Conservation (phyloP, 2,797 vertebrate genomes). For the Falco concolor region DNA sequence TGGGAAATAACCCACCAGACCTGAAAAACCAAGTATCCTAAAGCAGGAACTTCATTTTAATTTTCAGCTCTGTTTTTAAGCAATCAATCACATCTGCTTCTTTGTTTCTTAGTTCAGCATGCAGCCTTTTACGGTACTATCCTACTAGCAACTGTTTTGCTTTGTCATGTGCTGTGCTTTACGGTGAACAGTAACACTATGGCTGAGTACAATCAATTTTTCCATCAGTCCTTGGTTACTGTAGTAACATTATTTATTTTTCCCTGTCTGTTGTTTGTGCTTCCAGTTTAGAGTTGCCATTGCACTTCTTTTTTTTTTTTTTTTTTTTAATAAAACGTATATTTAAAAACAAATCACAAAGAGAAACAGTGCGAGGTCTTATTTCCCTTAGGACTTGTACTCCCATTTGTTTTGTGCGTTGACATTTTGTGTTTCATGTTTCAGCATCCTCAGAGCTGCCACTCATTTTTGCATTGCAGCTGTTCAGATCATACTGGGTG, state of each 20-base stretch:
- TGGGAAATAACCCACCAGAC: conserved; percentile 45
- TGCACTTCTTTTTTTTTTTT: conserved; percentile 68
- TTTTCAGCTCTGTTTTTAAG: conserved; percentile 73
- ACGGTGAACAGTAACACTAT: conserved; percentile 73
- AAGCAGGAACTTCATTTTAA: conserved; percentile 71
- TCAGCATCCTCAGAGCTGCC: conserved; percentile 26
- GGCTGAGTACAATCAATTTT: conserved; percentile 78
- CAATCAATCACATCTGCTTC: conserved; percentile 71
- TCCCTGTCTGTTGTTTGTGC: conserved; percentile 72
- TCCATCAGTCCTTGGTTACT: conserved; percentile 70
- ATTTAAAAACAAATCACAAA: conserved; percentile 65
- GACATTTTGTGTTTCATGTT: conserved; percentile 48
- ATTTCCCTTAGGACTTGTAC: conserved; percentile 62
- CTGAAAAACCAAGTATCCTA: conserved; percentile 62
- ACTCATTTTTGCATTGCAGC: conserved; percentile 21
- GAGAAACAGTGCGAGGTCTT: conserved; percentile 68
- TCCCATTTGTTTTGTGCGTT: conserved; percentile 68
- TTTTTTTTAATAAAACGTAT: conserved; percentile 69
- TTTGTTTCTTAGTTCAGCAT: conserved; percentile 79
- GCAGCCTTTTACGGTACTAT: conserved; percentile 72
- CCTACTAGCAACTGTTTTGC: conserved; percentile 74
- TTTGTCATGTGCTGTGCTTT: conserved; percentile 75
- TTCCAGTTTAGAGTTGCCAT: conserved; percentile 73
- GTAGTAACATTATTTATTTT: conserved; percentile 75
- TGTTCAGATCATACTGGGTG: conserved; percentile 43